Percentiles rank a stretch among this genome's conserved stretches.
Evolutionary conservation across 2,888 invertebrate species (phyloP).

Genomic region (Philhelius pedissequus): DNA sequence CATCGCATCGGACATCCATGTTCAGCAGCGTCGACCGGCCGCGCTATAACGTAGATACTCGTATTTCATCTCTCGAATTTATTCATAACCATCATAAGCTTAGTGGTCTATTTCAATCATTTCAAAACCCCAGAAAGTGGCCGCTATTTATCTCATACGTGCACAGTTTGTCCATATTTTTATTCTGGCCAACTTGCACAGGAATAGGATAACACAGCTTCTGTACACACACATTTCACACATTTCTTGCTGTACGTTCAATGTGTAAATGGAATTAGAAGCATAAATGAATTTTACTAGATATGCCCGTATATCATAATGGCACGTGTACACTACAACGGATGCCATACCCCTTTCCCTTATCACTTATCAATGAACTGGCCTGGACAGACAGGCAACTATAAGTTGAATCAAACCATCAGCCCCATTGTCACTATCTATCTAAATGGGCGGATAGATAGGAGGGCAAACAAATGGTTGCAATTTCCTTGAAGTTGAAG

Average conservation of each 20-base stretch:
- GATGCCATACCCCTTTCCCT: background rate
- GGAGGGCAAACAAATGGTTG: background rate
- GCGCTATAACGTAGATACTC: background rate
- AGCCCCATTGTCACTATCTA: background rate
- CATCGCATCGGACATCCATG: background rate
- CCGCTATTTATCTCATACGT: conserved; percentile 73
- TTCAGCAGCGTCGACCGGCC: background rate
- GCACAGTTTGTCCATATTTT: conserved; percentile 67
- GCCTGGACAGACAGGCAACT: background rate
- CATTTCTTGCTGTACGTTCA: background rate
- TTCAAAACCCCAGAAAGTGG: conserved; percentile 55
- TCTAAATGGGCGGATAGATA: background rate
- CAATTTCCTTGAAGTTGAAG: background rate
- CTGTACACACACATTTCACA: background rate
- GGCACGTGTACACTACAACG: background rate
- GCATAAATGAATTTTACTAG: background rate
- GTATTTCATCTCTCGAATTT: conserved; percentile 28
- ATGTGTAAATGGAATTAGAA: background rate
- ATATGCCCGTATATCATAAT: too few species aligned
- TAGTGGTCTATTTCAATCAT: conserved; percentile 21
- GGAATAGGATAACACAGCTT: background rate
- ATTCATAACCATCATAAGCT: conserved; percentile 16
- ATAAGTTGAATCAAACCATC: background rate
- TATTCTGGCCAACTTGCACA: background rate
- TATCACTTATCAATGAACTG: background rate